Base-by-base conservation (phyloP, 2,113 vertebrate species). In the Conger conger region DNA sequence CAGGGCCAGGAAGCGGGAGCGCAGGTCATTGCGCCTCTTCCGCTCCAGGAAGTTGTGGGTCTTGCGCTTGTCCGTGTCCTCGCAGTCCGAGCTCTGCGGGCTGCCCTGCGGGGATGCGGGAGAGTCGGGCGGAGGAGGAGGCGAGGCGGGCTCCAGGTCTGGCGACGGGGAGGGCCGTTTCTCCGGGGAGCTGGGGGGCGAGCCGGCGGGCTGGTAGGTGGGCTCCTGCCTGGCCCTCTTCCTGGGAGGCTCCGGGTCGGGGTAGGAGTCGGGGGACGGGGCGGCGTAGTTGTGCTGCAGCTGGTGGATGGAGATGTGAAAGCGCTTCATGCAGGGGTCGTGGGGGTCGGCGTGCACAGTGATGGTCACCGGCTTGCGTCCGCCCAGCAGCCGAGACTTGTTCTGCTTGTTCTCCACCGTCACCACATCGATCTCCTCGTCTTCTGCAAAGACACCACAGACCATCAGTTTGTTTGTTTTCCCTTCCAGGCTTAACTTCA, bases 201-300 rank as follows among this genome's bases (percentile, higher is more conserved):
- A 92, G 77, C 88, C 87, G 85, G 90, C n/a, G 80, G 94, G 88
- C 81, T 87, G 88, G 0, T 84, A 90, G 90, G 36, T 92, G 91
- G 6, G 92, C 85, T 94, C 93, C 76, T 91, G 92, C 0, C 93
- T 89, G 15, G 92, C 60, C 87, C 89, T 92, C 88, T 96, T 96
- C 20, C 92, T 91, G 5, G 91, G 92, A 0, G 93, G 94, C 60
- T 94, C 93, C 0, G 53, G 7, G 0, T 83, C 88, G 0, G 92
- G 68, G 1, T 92, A 90, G 20, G 91, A 87, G 23, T 97, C 97
- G 0, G 97, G 97, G 0, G 97, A 97, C 76, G 97, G 97, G 0
- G 98, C 98, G 0, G 98, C 98, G 0, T 99, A 99, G 95, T 99
- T 99, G 93, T 99, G 98, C 89, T 99, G 98, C 86, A 99, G 97